Base-by-base conservation (phyloP, 2,113 vertebrate species). In the Danionella cerebrum region DNA sequence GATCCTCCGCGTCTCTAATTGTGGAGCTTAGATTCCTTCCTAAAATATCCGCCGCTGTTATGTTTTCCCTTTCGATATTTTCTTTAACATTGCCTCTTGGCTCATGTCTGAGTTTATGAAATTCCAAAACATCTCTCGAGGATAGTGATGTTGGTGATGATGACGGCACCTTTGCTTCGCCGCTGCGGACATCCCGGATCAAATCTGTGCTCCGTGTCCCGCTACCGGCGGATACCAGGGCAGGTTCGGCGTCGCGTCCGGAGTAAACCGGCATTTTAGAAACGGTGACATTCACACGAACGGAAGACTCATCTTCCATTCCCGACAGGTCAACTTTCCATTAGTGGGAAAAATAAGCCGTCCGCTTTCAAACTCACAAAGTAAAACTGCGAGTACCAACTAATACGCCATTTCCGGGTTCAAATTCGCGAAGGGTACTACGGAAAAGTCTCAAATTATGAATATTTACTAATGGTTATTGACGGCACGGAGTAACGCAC, bases 241-340 rank as follows among this genome's bases (percentile, higher is more conserved):
- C 75, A 71, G 76, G 71, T 31, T 76, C 79, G 9, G 82, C 83
- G 22, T 83, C 84, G 6, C 82, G 77, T 36, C 74, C 66, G 64
- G 79, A 73, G 16, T 79, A 85, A 71, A 76, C 82, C 29, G 85
- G 84, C 86, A 84, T 89, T 18, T 67, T 79, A 35, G 66, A 69
- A 25, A 57, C 76, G 52, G 67, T 72, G 35, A 74, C 70, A 67
- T 68, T 72, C 79, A 78, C 69, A 60, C 84, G 82, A 79, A 83
- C 84, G 76, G 80, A 63, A 63, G 59, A 87, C 73, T 90, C 89
- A 86, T 93, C 90, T 80, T 91, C 94, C 94, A 93, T 94, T 70
- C 88, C 91, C 80, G 65, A 74, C 48, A 9, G 33, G 19, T 44
- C 77, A 66, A 78, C 85, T 83, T 84, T 87, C 85, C 87, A 89